Evolutionary conservation across 35 echinoderm and acorn worm genomes (phyloP), one percentile per base, ranked within the genome.

Genomic region (Heliocidaris erythrogramma): DNA sequence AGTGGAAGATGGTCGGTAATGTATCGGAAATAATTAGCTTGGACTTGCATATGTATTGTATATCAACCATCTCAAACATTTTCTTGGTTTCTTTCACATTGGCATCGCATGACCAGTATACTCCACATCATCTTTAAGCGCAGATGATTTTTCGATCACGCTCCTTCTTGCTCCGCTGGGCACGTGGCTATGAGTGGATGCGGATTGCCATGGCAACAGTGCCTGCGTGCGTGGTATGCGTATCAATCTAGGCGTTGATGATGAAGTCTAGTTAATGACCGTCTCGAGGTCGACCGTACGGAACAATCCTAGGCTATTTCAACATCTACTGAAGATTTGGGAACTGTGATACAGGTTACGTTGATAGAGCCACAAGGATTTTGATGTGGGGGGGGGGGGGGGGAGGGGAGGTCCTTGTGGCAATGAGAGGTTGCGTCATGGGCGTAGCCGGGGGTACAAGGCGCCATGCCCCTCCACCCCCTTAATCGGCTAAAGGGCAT

Each of bases 191-290:
- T 89, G 30, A 89, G 14, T 89, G 31, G 87, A 48, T 17, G 87
- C 87, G 14, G 31, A n/a, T 89, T 89, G 31, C 47, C 87, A 89
- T 89, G 87, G 87, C 11, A 89, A 89, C 87, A 4, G 0, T 48
- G 87, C 32, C 87, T 42, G 86, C 86, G 47, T 42, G 13, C 30
- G 30, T 30, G 29, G 85, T 87, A 29, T 14, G n/a, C n/a, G n/a
- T 29, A 87, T 89, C 32, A 89, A 89, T 89, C 30, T 32, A 48
- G 87, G 47, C 32, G 47, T 89, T 89, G 31, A 89, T 89, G 87
- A 89, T n/a, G 87, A 35, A 42, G 16, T 47, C 8, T 89, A 89
- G 47, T 89, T 89, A 48, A 48, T 89, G 87, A 89, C 47, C 29
- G 14, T 89, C 32, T 18, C 31, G 32, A 89, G 87, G 87, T 89